A percentile compares a stretch with the other conserved stretches of the same genome.
Conservation (phyloP, 2,888 invertebrate species). For the Euproctis similis region DNA sequence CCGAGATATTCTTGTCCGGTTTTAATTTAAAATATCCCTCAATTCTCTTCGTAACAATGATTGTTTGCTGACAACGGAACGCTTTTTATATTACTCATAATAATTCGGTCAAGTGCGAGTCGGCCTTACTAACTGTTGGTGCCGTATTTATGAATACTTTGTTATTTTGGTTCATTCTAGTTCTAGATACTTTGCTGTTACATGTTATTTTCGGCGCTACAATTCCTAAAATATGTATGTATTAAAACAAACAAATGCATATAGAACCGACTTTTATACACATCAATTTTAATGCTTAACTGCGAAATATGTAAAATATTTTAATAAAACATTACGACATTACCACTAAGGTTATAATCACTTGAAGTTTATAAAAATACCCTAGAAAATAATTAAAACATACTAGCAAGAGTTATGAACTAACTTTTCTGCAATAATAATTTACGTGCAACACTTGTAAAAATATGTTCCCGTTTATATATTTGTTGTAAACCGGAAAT, state of each 20-base stretch:
- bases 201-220: too few relatives aligned
- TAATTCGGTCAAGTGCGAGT: not conserved
- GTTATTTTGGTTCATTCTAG: too few relatives aligned
- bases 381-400: conserved; percentile 1
- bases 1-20: conserved; percentile 22
- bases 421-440: conserved; percentile 10
- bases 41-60: conserved; percentile 12
- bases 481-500: conserved; percentile 47
- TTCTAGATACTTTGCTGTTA: too few relatives aligned
- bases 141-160: too few relatives aligned
- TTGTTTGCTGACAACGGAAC: conserved; percentile 17
- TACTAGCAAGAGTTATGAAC: conserved; percentile 2
- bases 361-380: too few relatives aligned
- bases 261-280: too few relatives aligned
- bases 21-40: conserved; percentile 31
- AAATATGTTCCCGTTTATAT: conserved; percentile 36
- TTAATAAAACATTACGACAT: not conserved
- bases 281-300: too few relatives aligned
- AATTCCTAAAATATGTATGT: not conserved
- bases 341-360: too few relatives aligned
- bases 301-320: not conserved
- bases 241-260: not conserved
- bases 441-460: conserved; percentile 15
- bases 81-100: conserved; percentile 1
- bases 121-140: too few relatives aligned